Base-by-base conservation (phyloP, 2,113 vertebrate species). In the Prochilodus magdalenae region DNA sequence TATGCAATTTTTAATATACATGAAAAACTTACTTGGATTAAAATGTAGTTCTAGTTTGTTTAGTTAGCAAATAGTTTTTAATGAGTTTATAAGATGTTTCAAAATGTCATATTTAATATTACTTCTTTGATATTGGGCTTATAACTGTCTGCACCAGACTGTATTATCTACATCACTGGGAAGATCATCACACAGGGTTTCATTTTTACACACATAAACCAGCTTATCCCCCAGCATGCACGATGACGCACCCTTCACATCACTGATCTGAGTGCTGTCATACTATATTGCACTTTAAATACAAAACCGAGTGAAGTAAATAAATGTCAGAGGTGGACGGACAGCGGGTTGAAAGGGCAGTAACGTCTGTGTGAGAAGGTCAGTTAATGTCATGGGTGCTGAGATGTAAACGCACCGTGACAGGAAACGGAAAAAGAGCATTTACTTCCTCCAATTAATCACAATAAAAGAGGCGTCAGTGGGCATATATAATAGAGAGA, bases 381-480 rank as follows among this genome's bases (percentile, higher is more conserved):
- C 81, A 77, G 74, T 77, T 76, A 83, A 77, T 83, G 74, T 72
- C 74, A 83, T 16, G 36, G 40, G 65, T 57, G 30, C 18, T 83
- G 81, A 83, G 70, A 40, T 27, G 73, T 36, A 70, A 53, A 77
- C 33, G 27, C 55, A 77, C 47, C 27, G 16, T 71, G 18, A 29
- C 49, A 62, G 18, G 51, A 44, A 67, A 40, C 18, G 3, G 55
- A n/a, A 26, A 67, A 30, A 44, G 40, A 44, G 36, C 36, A 62
- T 76, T 51, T 12, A 62, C 72, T 77, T 77, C 63, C 33, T 53
- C 40, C 7, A 51, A 60, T 76, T 75, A 70, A 82, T 24, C 16
- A 15, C 36, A 63, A 3, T 26, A 77, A 83, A n/a, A 12, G 20
- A 33, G 7, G 55, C 2, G 29, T 27, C 29, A 57, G 33, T 22